Evolutionary conservation across 2,888 invertebrate genomes (phyloP), one percentile per base, ranked within the genome.

Genomic region (Idaea aversata): DNA sequence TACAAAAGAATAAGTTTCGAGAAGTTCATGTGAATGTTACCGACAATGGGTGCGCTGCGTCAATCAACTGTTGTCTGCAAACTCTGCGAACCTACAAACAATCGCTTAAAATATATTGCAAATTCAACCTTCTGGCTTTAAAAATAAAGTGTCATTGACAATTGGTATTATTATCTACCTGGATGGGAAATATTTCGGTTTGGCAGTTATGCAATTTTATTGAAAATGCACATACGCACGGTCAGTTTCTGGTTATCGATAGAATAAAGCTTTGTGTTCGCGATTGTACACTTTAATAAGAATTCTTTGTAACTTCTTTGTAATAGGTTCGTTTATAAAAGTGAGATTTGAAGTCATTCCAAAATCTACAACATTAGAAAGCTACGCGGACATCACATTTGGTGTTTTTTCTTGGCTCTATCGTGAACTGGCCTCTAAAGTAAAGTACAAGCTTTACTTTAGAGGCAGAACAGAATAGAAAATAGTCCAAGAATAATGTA

Each of bases 1-100:
- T 86, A 82, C 89, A 91, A 91, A 92, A 90, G 90, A 89, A 89
- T 87, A 91, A 88, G 86, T 91, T 91, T 91, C 88, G 84, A 90
- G 91, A 91, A 91, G 76, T 78, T 82, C 84, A 82, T 83, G 85
- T 84, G 86, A 88, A 89, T 90, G 90, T 81, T 76, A 74, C 77
- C 81, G 77, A 91, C 90, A 91, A 91, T 90, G 78, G 86, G 74
- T 71, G 74, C 71, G 73, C 66, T 76, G 77, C 80, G 82, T 78
- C 83, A 75, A 73, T 74, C 71, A 70, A 74, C 74, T 74, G 47
- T 47, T 47, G 47, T 47, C 47, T 47, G 47, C 47, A 47, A 47
- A 47, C 47, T 47, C 10, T 47, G 47, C 75, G 70, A 74, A 76
- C 74, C 67, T 66, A 70, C 71, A 75, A 34, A 63, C 68, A 62